Evolutionary conservation across 1,140 invertebrate genomes (phyloP), one percentile per base, ranked within the genome.

Genomic region (Neodiprion pinetum): DNA sequence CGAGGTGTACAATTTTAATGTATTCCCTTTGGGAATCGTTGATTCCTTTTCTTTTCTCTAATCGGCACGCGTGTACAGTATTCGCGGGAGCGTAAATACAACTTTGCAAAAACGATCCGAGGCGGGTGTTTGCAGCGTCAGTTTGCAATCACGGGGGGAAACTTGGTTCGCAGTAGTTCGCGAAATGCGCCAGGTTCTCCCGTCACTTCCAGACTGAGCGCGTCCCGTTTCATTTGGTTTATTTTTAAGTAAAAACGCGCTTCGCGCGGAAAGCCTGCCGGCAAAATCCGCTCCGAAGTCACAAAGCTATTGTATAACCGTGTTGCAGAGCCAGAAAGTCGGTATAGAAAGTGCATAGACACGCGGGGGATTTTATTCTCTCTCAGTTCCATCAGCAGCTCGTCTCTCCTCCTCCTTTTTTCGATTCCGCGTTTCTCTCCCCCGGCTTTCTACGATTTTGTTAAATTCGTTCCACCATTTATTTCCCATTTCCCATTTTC

Each of bases 21-120:
- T 48, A 70, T 70, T 23, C 50, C 40, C 21, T 9, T 28, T 70
- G 69, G 23, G 69, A 47, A 9, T 17, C 69, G 50, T 70, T 70
- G 47, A 70, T 70, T 70, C 21, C 4, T n/a, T 48, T 48, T 17
- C 10, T 70, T 48, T 70, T 70, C 17, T 40, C 28, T 40, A 40
- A 40, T 40, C 1, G 28, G 28, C 5, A 40, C 28, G 28, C 1
- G 10, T 53, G 50, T 61, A 61, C 53, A 5, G 11, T 61, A 61
- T 14, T 12, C n/a, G 53, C n/a, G 53, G 11, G n/a, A 61, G 53
- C n/a, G 53, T 17, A 61, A 61, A 17, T 61, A 61, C 53, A 40
- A 40, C 28, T 40, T 40, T 40, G 28, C 28, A 40, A 40, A 40
- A 40, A 40, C 28, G 28, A 40, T 40, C 28, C 28, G 5, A 40